These are phyloP conservation scores for Tenualosa thibaudeaui DNA, from an alignment of 2,797 vertebrate genomes.

Conservation along the genomic window DNA sequence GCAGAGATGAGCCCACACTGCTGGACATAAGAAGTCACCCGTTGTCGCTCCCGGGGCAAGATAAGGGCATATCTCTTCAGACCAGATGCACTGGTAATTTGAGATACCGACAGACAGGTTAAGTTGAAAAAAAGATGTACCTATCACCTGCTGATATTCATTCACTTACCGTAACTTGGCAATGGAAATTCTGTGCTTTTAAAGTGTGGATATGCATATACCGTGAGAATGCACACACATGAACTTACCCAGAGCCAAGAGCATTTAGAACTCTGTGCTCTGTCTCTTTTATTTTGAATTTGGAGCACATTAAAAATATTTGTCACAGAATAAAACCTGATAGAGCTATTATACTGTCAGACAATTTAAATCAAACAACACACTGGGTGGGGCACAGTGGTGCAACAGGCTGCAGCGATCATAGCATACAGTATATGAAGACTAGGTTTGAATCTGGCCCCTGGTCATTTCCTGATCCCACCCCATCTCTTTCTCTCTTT, in stretches of 20 bases:
- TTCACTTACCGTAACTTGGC: neutral
- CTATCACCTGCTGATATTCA: neutral
- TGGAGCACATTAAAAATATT: neutral
- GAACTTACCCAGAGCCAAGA: neutral
- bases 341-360: neutral
- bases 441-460: too few species aligned
- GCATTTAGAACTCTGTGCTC: neutral
- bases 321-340: neutral
- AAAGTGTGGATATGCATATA: neutral
- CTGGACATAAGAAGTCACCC: conserved; percentile 63
- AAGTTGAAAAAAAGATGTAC: conserved; percentile 36
- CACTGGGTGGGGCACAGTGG: neutral
- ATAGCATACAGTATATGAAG: too few species aligned
- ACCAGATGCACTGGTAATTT: conserved; percentile 71
- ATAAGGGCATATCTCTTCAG: conserved; percentile 72
- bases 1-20: conserved; percentile 61
- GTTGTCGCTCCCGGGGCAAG: conserved; percentile 68
- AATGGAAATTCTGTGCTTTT: neutral
- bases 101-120: conserved; percentile 54
- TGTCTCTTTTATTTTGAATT: neutral
- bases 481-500: too few species aligned
- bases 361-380: neutral
- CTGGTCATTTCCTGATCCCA: too few species aligned
- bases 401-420: too few species aligned
- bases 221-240: neutral